Conservation (phyloP, 2,797 vertebrate genomes). For the Morelia viridis region DNA sequence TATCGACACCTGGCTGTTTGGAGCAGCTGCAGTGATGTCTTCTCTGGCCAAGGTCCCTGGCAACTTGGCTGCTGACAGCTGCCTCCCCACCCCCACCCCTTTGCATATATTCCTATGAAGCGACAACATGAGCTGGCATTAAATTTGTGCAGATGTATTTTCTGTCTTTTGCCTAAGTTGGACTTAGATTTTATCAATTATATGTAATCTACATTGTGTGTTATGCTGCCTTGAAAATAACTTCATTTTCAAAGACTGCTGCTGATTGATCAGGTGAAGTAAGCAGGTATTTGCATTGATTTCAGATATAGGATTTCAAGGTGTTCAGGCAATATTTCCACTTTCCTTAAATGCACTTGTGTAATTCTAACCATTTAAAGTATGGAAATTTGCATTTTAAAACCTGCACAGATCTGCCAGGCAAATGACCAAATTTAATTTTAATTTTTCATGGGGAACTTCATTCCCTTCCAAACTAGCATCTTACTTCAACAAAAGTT, state of each 20-base stretch:
- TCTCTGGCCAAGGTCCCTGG: not conserved
- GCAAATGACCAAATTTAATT: not conserved
- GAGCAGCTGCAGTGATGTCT: not conserved
- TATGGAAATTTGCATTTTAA: not conserved
- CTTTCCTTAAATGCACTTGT: not conserved
- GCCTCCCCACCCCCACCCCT: not conserved
- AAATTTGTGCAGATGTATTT: accelerated
- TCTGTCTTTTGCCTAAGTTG: not conserved
- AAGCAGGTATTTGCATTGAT: not conserved
- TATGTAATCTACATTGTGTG: not conserved
- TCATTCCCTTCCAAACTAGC: slow-evolving; percentile 69
- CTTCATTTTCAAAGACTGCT: not conserved
- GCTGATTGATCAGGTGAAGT: not conserved
- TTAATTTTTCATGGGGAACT: slow-evolving; percentile 51
- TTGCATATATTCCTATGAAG: not conserved
- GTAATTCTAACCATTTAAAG: not conserved
- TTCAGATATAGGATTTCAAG: not conserved
- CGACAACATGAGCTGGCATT: not conserved
- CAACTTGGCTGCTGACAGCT: not conserved
- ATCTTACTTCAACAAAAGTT: slow-evolving; percentile 53
- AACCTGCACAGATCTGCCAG: not conserved
- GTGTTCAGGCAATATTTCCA: not conserved
- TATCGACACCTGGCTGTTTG: too few species aligned
- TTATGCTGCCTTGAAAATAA: not conserved
- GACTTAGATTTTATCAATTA: not conserved